These are phyloP conservation scores for Antedon mediterranea DNA, from an alignment of 53 echinoderm and acorn worm species.

Conservation along the genomic window DNA sequence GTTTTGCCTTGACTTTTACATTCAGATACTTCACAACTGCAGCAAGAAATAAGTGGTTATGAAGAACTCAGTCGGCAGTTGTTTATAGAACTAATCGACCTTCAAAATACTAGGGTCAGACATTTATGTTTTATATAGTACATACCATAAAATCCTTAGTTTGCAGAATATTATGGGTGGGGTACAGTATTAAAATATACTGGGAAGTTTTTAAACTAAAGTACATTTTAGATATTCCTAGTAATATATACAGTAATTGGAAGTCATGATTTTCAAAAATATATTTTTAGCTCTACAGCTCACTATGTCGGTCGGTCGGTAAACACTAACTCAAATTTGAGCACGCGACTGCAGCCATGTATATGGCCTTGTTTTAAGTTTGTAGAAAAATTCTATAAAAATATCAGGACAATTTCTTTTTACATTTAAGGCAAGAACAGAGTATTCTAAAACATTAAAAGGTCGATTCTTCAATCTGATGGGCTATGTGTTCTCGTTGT, in stretches of 20 bases:
- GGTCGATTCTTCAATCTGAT: constrained; percentile 90
- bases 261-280: neutral
- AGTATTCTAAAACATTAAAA: constrained; percentile 72
- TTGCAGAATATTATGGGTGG: no score
- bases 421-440: constrained; percentile 56
- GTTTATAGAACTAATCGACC: constrained; percentile 80
- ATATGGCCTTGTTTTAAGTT: neutral
- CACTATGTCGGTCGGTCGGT: no score
- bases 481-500: constrained; percentile 92
- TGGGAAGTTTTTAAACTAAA: no score
- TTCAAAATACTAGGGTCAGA: constrained; percentile 73
- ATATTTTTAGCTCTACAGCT: neutral
- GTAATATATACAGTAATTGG: neutral
- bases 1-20: neutral
- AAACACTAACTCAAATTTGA: no score
- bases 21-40: constrained; percentile 69
- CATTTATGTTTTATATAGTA: no score
- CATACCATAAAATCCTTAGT: no score
- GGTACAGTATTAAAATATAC: no score
- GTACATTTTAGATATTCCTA: no score
- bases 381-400: neutral
- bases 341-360: no score
- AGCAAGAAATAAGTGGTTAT: constrained; percentile 85
- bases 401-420: neutral
- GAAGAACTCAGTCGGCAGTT: constrained; percentile 86